Percentiles rank a stretch among this genome's conserved stretches.
Conservation (phyloP, 2,113 vertebrate genomes). For the Pterophyllum scalare region DNA sequence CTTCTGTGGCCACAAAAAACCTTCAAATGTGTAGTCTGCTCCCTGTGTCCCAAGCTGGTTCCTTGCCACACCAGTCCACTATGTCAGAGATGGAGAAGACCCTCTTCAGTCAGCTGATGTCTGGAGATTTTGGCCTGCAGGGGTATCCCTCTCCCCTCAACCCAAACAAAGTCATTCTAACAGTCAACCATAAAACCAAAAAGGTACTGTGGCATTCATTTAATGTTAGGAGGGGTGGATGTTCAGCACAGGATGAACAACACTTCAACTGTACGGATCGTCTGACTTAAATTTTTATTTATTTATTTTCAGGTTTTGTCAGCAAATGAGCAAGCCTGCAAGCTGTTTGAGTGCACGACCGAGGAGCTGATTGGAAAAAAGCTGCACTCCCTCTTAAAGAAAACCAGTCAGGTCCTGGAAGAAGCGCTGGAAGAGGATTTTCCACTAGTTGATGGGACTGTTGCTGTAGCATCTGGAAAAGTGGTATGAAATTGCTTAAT, state of each 20-base stretch:
- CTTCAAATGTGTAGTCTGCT: conserved; percentile 63
- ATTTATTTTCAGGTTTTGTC: conserved; percentile 84
- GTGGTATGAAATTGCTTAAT: conserved; percentile 82
- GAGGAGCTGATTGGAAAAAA: conserved; percentile 86
- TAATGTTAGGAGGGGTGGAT: background rate
- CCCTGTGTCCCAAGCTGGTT: conserved; percentile 18
- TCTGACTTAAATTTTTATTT: background rate
- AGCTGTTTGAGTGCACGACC: conserved; percentile 84
- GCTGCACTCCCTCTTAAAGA: conserved; percentile 83
- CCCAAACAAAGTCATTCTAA: conserved; percentile 87
- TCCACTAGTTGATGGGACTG: conserved; percentile 74
- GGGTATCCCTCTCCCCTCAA: conserved; percentile 68
- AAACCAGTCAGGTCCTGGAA: conserved; percentile 79
- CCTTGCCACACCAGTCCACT: conserved; percentile 54
- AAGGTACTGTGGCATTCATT: conserved; percentile 77
- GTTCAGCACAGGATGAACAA: background rate
- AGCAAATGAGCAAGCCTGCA: conserved; percentile 88
- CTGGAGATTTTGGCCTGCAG: conserved; percentile 61
- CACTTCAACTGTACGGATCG: too few species aligned
- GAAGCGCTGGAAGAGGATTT: conserved; percentile 84
- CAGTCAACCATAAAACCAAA: conserved; percentile 80
- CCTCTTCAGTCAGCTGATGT: conserved; percentile 70
- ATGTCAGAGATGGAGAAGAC: conserved; percentile 78
- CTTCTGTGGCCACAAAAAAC: conserved; percentile 77
- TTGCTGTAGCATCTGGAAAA: conserved; percentile 80